Percentiles rank a stretch among this genome's conserved stretches.
Conservation (phyloP, 2,113 vertebrate genomes). For the Dromiciops gliroides region DNA sequence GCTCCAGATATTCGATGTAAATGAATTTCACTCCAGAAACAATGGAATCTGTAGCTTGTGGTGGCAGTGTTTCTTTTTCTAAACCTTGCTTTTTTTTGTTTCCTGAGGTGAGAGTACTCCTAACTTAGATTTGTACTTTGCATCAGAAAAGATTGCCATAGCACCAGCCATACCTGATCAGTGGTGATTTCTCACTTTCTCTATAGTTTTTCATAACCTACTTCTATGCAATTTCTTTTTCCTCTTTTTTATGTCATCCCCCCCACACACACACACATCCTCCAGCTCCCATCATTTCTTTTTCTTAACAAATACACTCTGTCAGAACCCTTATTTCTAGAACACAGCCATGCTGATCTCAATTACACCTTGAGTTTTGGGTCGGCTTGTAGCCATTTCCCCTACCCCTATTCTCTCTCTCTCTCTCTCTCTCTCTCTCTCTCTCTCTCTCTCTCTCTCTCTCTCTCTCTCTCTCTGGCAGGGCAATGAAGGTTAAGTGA, state of each 20-base stretch:
- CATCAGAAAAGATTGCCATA: slow-evolving; percentile 68
- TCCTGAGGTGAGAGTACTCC: slow-evolving; percentile 66
- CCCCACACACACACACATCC: neutral
- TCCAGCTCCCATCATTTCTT: neutral
- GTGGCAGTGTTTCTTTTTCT: slow-evolving; percentile 75
- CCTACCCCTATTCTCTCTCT: neutral
- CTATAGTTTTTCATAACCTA: slow-evolving; percentile 51
- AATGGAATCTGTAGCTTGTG: slow-evolving; percentile 60
- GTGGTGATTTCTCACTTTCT: slow-evolving; percentile 61
- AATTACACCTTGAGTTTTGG: neutral
- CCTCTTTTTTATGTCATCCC: slow-evolving; percentile 50
- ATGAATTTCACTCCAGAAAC: slow-evolving; percentile 78
- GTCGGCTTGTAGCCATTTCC: neutral
- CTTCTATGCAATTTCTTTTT: slow-evolving; percentile 63
- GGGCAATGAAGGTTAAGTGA: too few relatives aligned
- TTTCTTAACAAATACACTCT: neutral
- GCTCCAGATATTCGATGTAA: slow-evolving; percentile 74
- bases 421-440: too few relatives aligned
- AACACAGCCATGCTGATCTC: slow-evolving; percentile 34
- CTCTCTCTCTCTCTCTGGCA: too few relatives aligned
- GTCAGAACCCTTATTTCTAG: slow-evolving; percentile 1
- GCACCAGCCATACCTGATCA: slow-evolving; percentile 45
- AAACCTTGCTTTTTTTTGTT: slow-evolving; percentile 69
- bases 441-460: too few relatives aligned
- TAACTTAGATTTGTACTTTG: slow-evolving; percentile 69